Evolutionary conservation across 2,888 invertebrate genomes (phyloP), one percentile per base, ranked within the genome.

Genomic region (Bombylius discolor): DNA sequence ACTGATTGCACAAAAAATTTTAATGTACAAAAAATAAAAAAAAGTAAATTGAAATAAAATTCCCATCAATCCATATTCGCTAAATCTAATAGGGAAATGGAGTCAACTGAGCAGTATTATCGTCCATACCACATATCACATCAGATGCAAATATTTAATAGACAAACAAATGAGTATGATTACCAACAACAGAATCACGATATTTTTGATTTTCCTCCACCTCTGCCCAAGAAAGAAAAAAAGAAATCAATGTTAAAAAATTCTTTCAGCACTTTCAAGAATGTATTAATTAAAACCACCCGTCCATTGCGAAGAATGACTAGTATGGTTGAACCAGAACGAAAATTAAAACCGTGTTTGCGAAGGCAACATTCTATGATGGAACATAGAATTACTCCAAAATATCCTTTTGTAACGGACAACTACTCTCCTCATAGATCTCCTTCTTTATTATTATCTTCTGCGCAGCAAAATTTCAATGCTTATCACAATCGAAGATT

Each of bases 211-310:
- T 58, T 56, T 45, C 67, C 71, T 9, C 71, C 71, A 4, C 66
- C 69, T 0, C 62, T 69, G 55, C 68, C 70, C 12, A 71, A 69
- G 42, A 72, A 69, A 59, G 64, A 66, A 44, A 71, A 72, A 57
- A 73, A 73, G 65, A 74, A 73, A 62, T 74, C 73, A 34, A 65
- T 72, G 55, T 62, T 74, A 0, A 74, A 73, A 55, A 72, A 72
- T 48, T 73, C 73, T 4, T 59, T 74, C 47, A 64, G 66, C 4
- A 73, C 74, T 0, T 63, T 74, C 4, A 74, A 74, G 61, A 73
- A 73, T 60, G 74, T 71, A 0, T 61, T 74, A 9, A 67, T 74
- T 4, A 74, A 73, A 59, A 62, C 70, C 2, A 74, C 73, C 4
- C 66, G 71, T 4, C 72, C 73, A 0, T 56, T 74, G 55, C 64